Percentiles rank a stretch among this genome's conserved stretches.
phyloP scores from a whole-genome alignment of 2,888 invertebrate species.

The Brachyptera putata region DNA sequence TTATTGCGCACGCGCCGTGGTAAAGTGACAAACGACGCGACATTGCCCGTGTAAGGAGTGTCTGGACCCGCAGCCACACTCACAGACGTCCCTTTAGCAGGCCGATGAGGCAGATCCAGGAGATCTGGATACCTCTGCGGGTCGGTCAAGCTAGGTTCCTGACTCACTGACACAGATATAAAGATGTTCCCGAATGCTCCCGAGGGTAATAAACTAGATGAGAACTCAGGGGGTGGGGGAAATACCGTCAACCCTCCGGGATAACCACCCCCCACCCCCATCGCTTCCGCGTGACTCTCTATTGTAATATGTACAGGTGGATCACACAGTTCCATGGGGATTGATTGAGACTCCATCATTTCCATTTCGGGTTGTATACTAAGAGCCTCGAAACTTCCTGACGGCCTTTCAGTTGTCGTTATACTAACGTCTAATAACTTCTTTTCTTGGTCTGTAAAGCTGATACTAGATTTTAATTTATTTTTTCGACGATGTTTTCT shows the following conservation, averaged over 20 bases:
- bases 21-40: constrained; percentile 37
- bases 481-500: constrained; percentile 54
- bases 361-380: constrained; percentile 61
- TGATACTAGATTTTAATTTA: constrained; percentile 72
- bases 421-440: constrained; percentile 77
- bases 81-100: constrained; percentile 44
- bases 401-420: constrained; percentile 59
- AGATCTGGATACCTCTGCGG: constrained; percentile 73
- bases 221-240: constrained; percentile 58
- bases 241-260: constrained; percentile 49
- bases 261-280: constrained; percentile 42
- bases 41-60: constrained; percentile 33
- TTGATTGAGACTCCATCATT: constrained; percentile 42
- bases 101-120: constrained; percentile 63
- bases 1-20: constrained; percentile 44
- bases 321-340: constrained; percentile 41
- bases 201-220: constrained; percentile 50
- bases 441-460: constrained; percentile 85
- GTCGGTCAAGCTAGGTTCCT: constrained; percentile 56
- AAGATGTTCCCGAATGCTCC: constrained; percentile 71
- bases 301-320: constrained; percentile 50
- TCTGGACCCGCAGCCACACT: constrained; percentile 43
- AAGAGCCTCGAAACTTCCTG: constrained; percentile 54
- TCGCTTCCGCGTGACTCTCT: constrained; percentile 43
- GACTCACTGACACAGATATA: constrained; percentile 74